phyloP scores from a whole-genome alignment of 2,113 vertebrate genomes.

The Eudyptes chrysolophus region DNA sequence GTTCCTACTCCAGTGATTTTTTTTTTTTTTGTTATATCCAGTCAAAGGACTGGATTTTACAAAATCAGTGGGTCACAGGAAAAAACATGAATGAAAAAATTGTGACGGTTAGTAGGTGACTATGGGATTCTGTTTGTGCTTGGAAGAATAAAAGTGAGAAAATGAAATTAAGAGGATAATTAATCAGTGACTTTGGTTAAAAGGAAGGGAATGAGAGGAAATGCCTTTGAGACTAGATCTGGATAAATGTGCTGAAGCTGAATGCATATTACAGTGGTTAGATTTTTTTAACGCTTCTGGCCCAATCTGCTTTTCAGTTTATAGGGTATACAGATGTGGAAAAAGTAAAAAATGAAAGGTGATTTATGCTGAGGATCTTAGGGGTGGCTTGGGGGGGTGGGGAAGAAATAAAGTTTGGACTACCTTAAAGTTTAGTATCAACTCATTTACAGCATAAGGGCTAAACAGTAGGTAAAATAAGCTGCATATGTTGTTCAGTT shows the following conservation, averaged over 20 bases:
- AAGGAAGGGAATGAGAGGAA: neutral
- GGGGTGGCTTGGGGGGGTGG: rapidly evolving
- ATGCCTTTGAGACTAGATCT: neutral
- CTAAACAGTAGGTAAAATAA: neutral
- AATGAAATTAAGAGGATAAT: neutral
- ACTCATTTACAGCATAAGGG: neutral
- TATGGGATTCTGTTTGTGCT: neutral
- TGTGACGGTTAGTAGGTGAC: neutral
- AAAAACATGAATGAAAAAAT: neutral
- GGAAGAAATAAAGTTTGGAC: neutral
- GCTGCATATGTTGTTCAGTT: neutral
- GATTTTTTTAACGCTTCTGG: neutral
- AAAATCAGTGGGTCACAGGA: neutral
- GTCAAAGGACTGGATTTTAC: neutral
- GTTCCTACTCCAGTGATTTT: neutral
- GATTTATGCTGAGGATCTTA: neutral
- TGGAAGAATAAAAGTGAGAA: neutral
- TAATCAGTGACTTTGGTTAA: neutral
- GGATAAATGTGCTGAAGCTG: neutral
- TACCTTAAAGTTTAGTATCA: neutral
- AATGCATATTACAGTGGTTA: neutral
- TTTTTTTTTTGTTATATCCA: neutral
- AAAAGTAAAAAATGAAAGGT: neutral
- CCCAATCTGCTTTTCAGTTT: neutral
- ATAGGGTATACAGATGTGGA: neutral